These are phyloP conservation scores for Lasius platythorax DNA, from an alignment of 2,888 invertebrate species.

Conservation along the genomic window DNA sequence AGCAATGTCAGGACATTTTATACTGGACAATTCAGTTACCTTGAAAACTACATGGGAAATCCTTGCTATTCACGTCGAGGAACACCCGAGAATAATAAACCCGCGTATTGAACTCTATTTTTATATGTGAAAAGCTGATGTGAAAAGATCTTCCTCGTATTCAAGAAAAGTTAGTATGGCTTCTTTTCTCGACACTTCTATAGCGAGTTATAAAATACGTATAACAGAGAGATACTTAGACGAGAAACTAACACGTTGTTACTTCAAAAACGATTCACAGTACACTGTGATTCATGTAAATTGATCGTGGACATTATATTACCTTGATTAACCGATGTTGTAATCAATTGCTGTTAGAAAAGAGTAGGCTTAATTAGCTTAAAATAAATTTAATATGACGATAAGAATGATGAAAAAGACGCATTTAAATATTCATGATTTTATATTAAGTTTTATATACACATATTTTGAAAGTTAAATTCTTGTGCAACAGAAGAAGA, in stretches of 20 bases:
- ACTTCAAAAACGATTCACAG: too few relatives aligned
- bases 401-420: too few relatives aligned
- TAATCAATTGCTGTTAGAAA: too few relatives aligned
- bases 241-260: background rate
- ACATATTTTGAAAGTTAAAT: too few relatives aligned
- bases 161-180: background rate
- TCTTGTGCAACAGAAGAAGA: too few relatives aligned
- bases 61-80: background rate
- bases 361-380: too few relatives aligned
- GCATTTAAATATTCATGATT: too few relatives aligned
- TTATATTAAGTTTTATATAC: too few relatives aligned
- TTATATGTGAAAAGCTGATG: background rate
- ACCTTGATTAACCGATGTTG: too few relatives aligned
- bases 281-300: too few relatives aligned
- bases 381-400: too few relatives aligned
- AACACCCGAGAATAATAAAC: background rate
- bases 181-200: background rate
- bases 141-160: slow-evolving; percentile 1
- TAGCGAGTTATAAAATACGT: background rate
- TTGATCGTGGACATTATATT: too few relatives aligned
- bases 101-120: background rate
- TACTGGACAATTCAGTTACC: background rate
- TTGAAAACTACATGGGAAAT: background rate
- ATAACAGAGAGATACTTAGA: background rate
- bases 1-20: background rate